A percentile compares a stretch with the other conserved stretches of the same genome.
Conservation (phyloP, 2,113 vertebrate species). For the Crocuta crocuta region DNA sequence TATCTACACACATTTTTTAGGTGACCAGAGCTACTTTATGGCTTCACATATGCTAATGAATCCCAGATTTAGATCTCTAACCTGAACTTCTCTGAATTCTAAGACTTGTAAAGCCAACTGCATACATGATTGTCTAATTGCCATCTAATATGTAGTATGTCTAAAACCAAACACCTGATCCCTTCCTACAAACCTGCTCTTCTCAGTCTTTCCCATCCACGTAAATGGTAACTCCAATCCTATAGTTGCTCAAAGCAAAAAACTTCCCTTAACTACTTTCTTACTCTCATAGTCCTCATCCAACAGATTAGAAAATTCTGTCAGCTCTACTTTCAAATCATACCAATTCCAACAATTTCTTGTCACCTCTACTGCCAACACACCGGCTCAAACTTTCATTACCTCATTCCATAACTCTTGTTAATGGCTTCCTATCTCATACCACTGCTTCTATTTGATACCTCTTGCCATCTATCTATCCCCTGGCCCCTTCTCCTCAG, state of each 20-base stretch:
- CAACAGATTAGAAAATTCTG: conserved; percentile 5
- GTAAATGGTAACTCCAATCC: conserved; percentile 14
- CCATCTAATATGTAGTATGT: background rate
- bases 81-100: conserved; percentile 28
- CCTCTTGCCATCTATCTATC: background rate
- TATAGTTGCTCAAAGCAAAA: background rate
- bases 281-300: conserved; percentile 9
- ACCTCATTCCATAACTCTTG: background rate
- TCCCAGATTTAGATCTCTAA: conserved; percentile 35
- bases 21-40: background rate
- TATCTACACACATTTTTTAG: background rate
- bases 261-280: background rate
- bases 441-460: background rate
- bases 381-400: background rate
- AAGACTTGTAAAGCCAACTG: background rate
- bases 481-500: background rate
- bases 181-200: background rate
- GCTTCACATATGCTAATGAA: conserved; percentile 26
- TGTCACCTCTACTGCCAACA: background rate
- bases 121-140: background rate
- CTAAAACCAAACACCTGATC: background rate
- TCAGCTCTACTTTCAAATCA: conserved; percentile 51
- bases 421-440: background rate
- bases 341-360: conserved; percentile 34
- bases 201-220: conserved; percentile 11